Evolutionary conservation across 1,140 invertebrate species (phyloP).

Genomic region (Phthorimaea operculella): DNA sequence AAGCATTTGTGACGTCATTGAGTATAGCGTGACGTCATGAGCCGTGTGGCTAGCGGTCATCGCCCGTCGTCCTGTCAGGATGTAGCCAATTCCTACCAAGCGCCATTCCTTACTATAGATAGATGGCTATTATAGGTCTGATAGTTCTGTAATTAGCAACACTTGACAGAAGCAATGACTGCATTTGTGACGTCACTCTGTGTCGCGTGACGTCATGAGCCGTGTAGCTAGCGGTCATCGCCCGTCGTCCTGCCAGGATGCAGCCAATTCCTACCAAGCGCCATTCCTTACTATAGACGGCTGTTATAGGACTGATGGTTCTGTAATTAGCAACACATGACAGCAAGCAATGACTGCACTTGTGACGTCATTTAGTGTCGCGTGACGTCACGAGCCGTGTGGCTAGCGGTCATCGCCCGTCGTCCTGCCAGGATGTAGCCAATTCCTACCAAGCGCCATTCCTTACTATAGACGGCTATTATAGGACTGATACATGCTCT

Average conservation of each 20-base stretch:
- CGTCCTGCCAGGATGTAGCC: constrained; percentile 55
- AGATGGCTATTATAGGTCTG: too few species aligned
- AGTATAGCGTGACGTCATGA: constrained; percentile 5
- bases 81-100: constrained; percentile 55
- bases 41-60: constrained; percentile 27
- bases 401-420: constrained; percentile 36
- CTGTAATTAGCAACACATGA: background rate
- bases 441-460: constrained; percentile 49
- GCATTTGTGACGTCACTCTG: too few species aligned
- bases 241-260: background rate
- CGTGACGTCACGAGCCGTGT: constrained; percentile 11
- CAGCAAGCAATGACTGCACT: background rate
- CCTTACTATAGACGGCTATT: background rate
- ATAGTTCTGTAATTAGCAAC: too few species aligned
- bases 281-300: constrained; percentile 4
- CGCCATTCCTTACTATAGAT: constrained; percentile 18
- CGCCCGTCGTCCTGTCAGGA: constrained; percentile 51
- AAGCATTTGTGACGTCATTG: too few species aligned
- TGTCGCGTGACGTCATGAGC: too few species aligned
- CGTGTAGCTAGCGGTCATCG: too few species aligned
- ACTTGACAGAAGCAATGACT: too few species aligned
- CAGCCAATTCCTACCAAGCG: too few species aligned
- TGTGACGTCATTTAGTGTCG: background rate
- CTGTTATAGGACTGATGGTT: too few species aligned
- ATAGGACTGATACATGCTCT: background rate